phyloP scores from a whole-genome alignment of 2,797 vertebrate species.

The Alauda arvensis region DNA sequence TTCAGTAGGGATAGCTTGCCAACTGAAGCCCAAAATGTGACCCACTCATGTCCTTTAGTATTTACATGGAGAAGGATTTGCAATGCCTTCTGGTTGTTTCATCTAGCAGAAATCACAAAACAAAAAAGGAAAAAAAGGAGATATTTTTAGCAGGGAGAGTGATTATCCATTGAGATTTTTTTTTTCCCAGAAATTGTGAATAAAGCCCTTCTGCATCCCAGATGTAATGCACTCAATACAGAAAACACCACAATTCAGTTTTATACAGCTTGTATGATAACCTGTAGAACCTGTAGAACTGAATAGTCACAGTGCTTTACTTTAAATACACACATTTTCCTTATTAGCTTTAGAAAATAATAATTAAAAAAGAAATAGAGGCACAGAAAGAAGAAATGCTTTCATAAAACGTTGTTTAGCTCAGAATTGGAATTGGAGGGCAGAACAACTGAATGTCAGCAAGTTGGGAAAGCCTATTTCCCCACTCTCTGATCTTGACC shows the following conservation, averaged over 20 bases:
- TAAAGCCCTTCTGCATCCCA: neutral
- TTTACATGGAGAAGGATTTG: neutral
- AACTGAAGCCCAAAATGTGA: neutral
- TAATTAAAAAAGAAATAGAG: no score
- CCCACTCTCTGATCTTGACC: conserved; percentile 4
- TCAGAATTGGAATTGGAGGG: neutral
- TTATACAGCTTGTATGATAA: neutral
- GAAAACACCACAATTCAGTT: neutral
- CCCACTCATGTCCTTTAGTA: neutral
- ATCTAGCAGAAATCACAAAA: neutral
- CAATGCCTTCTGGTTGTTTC: neutral
- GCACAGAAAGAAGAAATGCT: neutral
- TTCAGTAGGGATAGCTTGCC: neutral
- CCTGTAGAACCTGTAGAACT: rapidly evolving
- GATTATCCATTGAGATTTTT: neutral
- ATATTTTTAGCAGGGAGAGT: neutral
- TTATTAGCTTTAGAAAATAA: neutral
- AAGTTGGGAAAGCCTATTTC: neutral
- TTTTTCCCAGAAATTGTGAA: neutral
- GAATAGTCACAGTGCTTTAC: neutral
- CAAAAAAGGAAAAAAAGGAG: no score
- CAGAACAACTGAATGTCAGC: neutral
- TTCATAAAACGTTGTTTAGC: neutral
- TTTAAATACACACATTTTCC: neutral
- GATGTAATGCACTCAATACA: neutral